These are phyloP conservation scores for Thymelicus acteon DNA, from an alignment of 2,888 invertebrate species.

Conservation along the genomic window DNA sequence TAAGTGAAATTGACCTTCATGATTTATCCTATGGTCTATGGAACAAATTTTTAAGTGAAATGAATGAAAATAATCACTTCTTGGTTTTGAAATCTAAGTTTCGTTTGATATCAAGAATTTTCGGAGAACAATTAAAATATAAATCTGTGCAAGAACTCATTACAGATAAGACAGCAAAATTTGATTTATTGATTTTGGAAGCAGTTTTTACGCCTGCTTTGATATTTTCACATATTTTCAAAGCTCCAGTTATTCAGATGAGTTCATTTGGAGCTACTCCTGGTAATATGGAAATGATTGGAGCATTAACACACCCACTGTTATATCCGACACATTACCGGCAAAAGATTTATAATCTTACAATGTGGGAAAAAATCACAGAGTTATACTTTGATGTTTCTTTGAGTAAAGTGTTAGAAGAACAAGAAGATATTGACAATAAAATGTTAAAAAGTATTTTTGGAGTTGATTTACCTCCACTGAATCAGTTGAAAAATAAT, in stretches of 20 bases:
- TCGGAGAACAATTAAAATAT: neutral
- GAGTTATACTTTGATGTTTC: neutral
- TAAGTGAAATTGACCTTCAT: slow-evolving; percentile 1
- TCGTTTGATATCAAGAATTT: neutral
- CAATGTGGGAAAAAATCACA: slow-evolving; percentile 9
- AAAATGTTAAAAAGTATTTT: slow-evolving; percentile 28
- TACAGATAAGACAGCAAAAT: slow-evolving; percentile 35
- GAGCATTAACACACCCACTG: slow-evolving; percentile 48
- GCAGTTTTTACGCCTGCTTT: slow-evolving; percentile 45
- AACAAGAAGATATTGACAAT: slow-evolving; percentile 20
- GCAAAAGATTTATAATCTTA: slow-evolving; percentile 2
- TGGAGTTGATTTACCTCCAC: slow-evolving; percentile 42
- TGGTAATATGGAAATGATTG: slow-evolving; percentile 42
- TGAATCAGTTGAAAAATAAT: slow-evolving; percentile 47
- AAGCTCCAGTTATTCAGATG: slow-evolving; percentile 53
- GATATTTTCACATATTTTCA: slow-evolving; percentile 48
- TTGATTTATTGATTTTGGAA: slow-evolving; percentile 56
- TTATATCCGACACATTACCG: slow-evolving; percentile 41
- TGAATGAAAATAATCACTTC: neutral
- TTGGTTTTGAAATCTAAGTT: neutral
- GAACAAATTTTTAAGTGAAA: neutral
- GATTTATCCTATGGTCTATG: neutral
- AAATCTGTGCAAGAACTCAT: neutral
- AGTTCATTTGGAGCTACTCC: slow-evolving; percentile 51
- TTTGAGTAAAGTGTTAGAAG: neutral